These are phyloP conservation scores for Eudorcas thomsonii DNA, from an alignment of 2,113 vertebrate species.

Conservation along the genomic window DNA sequence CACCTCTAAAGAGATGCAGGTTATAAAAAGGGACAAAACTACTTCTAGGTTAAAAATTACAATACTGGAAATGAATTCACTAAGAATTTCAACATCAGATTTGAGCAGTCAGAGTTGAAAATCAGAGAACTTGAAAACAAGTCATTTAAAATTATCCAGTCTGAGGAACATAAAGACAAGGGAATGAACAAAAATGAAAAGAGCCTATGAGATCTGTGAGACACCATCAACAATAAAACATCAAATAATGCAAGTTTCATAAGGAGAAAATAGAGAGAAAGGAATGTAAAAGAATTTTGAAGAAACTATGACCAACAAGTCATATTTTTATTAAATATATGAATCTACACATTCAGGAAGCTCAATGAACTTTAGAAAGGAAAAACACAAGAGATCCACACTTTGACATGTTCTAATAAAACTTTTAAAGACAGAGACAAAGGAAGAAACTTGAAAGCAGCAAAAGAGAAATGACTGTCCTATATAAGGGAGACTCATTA, in stretches of 20 bases:
- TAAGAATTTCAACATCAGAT: background rate
- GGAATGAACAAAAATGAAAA: background rate
- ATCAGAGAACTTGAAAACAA: background rate
- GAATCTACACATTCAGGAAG: background rate
- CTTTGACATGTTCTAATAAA: background rate
- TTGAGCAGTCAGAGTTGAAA: background rate
- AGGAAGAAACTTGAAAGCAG: background rate
- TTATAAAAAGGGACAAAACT: background rate
- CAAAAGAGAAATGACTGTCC: background rate
- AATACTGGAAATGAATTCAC: background rate
- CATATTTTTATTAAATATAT: background rate
- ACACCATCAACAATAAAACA: background rate
- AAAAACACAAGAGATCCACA: background rate
- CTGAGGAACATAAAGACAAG: background rate
- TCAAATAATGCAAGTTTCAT: background rate
- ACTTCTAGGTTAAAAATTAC: background rate
- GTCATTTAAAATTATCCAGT: background rate
- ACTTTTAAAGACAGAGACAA: background rate
- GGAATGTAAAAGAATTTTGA: background rate
- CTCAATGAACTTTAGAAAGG: background rate
- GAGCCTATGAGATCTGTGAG: background rate
- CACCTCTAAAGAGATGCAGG: background rate
- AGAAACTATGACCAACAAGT: background rate
- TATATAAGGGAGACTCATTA: background rate
- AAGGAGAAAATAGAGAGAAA: background rate